Base-by-base conservation (phyloP, 2,113 vertebrate species). In the Coracopsis vasa region DNA sequence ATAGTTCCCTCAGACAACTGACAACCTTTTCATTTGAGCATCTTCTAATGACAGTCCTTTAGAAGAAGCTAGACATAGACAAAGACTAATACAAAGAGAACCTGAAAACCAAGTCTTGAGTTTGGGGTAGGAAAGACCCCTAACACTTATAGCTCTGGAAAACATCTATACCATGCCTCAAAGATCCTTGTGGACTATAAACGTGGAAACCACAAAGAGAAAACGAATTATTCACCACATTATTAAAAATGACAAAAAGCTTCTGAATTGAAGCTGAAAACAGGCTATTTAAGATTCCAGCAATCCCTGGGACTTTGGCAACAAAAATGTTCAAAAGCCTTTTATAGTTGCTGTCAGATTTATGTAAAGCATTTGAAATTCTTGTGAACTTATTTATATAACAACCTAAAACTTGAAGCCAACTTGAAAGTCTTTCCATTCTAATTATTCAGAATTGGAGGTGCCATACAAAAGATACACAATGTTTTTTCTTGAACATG, bases 201-300 rank as follows among this genome's bases (percentile, higher is more conserved):
- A 96, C 90, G 77, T 95, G 94, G 73, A 97, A 98, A 94, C 44
- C 78, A 93, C 14, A 92, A 97, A 96, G 83, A 97, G 97, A 97
- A 98, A 97, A 96, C 88, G 92, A 97, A 98, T 98, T 98, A 98
- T 98, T 98, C 98, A 98, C 97, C 97, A 98, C 97, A 98, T 98
- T 98, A 98, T 98, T 98, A 98, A 98, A 98, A 97, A 98, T 97
- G 98, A 98, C 98, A 98, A 98, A 98, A 98, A 98, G 95, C 97
- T 97, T 94, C 97, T 97, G 97, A 98, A 98, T 96, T 97, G 97
- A 97, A 97, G 97, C 97, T 98, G 97, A 97, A 97, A 98, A 94
- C 65, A 83, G 97, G 95, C 95, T 98, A 96, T 97, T 98, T 98
- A 98, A 98, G 97, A 98, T 98, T 98, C 97, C 97, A 98, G 97